Conservation (phyloP, 2,113 vertebrate species). For the Nannospalax galili region DNA sequence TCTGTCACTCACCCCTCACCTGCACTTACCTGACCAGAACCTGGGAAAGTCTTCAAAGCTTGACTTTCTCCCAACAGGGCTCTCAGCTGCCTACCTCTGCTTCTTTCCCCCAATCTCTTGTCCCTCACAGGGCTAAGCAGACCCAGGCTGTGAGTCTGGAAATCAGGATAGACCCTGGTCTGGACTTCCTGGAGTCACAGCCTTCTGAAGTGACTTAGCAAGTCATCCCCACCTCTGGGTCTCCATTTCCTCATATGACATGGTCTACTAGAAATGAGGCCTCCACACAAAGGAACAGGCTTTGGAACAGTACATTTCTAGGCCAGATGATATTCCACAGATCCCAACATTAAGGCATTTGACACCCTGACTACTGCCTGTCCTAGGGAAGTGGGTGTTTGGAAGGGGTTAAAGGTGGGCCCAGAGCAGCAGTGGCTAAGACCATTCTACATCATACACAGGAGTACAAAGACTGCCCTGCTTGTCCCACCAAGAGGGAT, state of each 20-base stretch:
- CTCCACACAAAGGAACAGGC: not conserved
- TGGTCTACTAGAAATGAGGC: not conserved
- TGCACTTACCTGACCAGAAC: not conserved
- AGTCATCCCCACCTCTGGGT: not conserved
- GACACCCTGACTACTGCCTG: too few species aligned
- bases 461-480: not conserved
- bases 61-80: not conserved
- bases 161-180: not conserved
- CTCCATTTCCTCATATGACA: not conserved
- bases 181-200: not conserved
- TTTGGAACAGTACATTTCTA: not conserved
- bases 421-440: not conserved
- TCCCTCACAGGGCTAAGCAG: not conserved
- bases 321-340: not conserved
- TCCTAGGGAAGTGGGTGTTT: not conserved
- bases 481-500: not conserved
- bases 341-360: not conserved
- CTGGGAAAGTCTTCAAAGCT: constrained; percentile 34
- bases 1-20: not conserved
- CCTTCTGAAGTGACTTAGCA: not conserved
- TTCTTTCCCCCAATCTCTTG: not conserved
- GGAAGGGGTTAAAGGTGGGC: not conserved
- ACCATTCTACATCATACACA: not conserved
- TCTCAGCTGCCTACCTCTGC: not conserved
- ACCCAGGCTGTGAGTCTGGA: not conserved